Evolutionary conservation across 30 jellyfish, hydroid and myxozoan genomes (phyloP), one percentile per base, ranked within the genome.

Genomic region (Pelagia noctiluca): DNA sequence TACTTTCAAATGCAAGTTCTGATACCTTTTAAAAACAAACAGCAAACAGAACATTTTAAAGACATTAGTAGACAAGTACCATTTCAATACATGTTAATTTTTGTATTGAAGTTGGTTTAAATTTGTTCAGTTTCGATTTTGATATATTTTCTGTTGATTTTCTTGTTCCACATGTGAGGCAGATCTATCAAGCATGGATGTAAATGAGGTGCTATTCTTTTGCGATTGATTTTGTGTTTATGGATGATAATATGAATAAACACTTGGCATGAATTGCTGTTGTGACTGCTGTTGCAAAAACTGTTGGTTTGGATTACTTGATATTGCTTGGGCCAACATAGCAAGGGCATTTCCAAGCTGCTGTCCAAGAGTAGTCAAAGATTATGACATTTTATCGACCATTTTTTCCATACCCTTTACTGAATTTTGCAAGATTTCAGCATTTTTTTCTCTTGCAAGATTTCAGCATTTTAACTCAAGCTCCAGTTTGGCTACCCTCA

Each of bases 301-400:
- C 64, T 57, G 71, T 57, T 12, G 71, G 25, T 8, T 21, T 22
- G 24, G 24, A 12, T 61, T 35, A 25, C 37, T 61, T 61, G 74
- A n/a, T 28, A 65, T 25, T 26, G 78, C 50, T 65, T 65, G 78
- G 24, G 78, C 78, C n/a, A 65, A 23, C 48, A 65, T 22, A 29
- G 50, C 50, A 23, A 71, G 33, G 3, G 72, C 84, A 49, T 38
- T 32, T 10, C 84, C 84, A 49, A 71, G 78, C 28, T 65, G 78
- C 24, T 65, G 54, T 19, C 78, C 78, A n/a, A 65, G 35, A 2
- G 53, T 25, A 2, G 50, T 33, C 4, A 65, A 11, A 5, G 78
- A 65, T 12, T 65, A 22, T 24, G 78, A 13, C 52, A 65, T 71
- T 23, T 36, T 38, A 18, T 1, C 72, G 19, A 71, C 35, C 35